Evolutionary conservation across 2,888 invertebrate species (phyloP), one percentile per base, ranked within the genome.

Genomic region (Trichacis sp.): DNA sequence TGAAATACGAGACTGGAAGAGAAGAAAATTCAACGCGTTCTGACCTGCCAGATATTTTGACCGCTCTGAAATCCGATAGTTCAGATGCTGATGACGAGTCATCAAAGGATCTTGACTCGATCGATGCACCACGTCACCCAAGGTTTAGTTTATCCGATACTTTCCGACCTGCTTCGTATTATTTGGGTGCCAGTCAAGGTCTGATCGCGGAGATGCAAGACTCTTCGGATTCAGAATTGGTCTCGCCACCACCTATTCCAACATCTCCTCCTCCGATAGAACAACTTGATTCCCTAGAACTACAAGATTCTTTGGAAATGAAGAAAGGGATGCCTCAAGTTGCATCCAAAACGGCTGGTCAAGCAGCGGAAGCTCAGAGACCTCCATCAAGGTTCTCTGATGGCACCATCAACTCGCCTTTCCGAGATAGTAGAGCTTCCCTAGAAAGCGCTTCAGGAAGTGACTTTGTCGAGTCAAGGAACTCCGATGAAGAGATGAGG

Each of bases 61-160:
- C 84, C 1, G 78, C 87, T 3, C 73, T 86, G 4, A 90, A 89
- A 81, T 87, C 89, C 9, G 92, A 93, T 74, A 90, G 90, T 77
- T 93, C 93, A 0, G 94, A 95, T 84, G 92, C 92, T 1, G 94
- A 92, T 71, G 94, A 95, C 74, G 95, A 94, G 84, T 90, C 90
- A 0, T 91, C 91, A 1, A 93, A 93, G 84, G 92, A 95, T 71
- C 84, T 91, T 50, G 90, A 91, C 71, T 88, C 88, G 0, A 86
- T 89, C 40, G 88, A 90, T 63, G 86, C 89, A 36, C 90, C 92
- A 1, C 87, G 91, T 43, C 91, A 93, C 73, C 89, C 90, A 0
- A 87, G 95, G 71, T 94, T 95, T 79, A 95, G 94, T 83, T 87
- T 95, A 57, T 95, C 94, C 1, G 95, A 95, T 79, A 94, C 92